Evolutionary conservation across 2,888 invertebrate genomes (phyloP), one percentile per base, ranked within the genome.

Genomic region (Oxyteleia sp.): DNA sequence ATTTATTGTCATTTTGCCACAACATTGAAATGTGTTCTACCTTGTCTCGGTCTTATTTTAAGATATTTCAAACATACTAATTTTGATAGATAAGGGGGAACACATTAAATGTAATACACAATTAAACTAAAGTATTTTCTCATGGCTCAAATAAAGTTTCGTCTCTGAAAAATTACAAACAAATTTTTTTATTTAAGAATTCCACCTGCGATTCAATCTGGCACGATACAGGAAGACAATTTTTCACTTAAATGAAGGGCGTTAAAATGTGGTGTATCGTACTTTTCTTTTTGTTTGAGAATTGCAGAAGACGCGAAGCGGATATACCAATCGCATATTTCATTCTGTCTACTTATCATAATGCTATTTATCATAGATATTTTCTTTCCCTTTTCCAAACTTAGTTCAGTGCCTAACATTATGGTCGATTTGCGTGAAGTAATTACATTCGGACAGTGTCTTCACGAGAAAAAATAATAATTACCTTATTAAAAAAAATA

Each of bases 281-380:
- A 35, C 16, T 35, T 63, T 32, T 10, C 32, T 32, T 66, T 66
- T 51, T 51, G 64, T 64, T 64, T 66, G 15, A 10, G 15, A 41
- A 51, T 61, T 43, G 26, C 38, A 35, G 23, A 23, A 26, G 51
- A 41, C 51, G 15, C 16, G 41, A 66, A 41, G 23, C 18, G 41
- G 51, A 51, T 66, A 66, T 66, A 47, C 49, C 64, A 49, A 49
- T 49, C 64, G 64, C 64, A 64, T 64, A 49, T 64, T 64, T 51
- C 51, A 53, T 68, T 3, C 43, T 35, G 69, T 45, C 69, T 45
- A 35, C 57, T 69, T 69, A 35, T 57, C 35, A 69, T 69, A 45
- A 68, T 20, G 32, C 55, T 45, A 55, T 69, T 47, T 69, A 15
- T 55, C 32, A 69, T 23, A 69, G 45, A 13, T 2, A 2, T 11